phyloP scores from a whole-genome alignment of 2,797 vertebrate genomes.

The Schizopygopsis pylzovi region DNA sequence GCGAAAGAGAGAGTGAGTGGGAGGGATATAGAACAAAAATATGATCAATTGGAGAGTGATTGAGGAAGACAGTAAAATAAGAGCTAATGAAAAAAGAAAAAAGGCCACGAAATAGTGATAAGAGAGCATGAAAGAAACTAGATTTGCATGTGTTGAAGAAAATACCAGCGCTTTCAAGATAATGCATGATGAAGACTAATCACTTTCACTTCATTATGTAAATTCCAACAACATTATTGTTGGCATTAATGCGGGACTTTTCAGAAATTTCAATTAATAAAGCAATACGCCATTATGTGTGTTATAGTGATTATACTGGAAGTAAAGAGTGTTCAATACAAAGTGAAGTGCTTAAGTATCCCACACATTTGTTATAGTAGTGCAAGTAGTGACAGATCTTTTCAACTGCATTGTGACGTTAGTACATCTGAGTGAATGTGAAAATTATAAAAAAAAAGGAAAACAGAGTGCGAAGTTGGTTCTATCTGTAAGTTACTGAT shows the following conservation, averaged over 20 bases:
- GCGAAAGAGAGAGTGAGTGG: not conserved
- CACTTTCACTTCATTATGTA: constrained; percentile 25
- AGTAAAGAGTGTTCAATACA: not conserved
- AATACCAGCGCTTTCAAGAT: not conserved
- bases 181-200: constrained; percentile 20
- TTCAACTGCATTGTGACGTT: not conserved
- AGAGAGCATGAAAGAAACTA: constrained; percentile 17
- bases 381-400: not conserved
- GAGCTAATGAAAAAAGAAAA: constrained; percentile 20
- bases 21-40: constrained; percentile 5
- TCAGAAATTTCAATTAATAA: not conserved
- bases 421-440: not conserved
- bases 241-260: not conserved
- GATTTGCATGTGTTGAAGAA: constrained; percentile 4
- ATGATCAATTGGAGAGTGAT: not conserved
- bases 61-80: not conserved
- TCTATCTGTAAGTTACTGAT: not conserved
- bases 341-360: not conserved
- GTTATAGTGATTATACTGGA: not conserved
- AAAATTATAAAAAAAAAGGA: not conserved
- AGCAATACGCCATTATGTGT: not conserved
- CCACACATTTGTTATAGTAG: not conserved
- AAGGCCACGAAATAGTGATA: not conserved
- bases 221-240: constrained; percentile 1
- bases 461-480: too few species aligned